phyloP scores from a whole-genome alignment of 2,888 invertebrate genomes.

The Alviniconcha strummeri region DNA sequence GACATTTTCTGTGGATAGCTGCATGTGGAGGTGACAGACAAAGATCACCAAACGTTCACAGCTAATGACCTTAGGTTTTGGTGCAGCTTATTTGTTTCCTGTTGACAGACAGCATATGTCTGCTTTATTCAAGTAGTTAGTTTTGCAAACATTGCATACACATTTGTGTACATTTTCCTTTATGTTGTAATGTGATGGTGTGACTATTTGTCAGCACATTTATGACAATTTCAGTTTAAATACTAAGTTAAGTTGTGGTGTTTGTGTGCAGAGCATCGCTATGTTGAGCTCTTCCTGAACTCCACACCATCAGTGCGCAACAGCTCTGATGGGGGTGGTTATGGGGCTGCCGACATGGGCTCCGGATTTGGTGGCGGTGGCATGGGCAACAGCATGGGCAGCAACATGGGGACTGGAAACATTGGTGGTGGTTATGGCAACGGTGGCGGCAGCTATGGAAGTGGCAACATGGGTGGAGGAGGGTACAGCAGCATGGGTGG shows the following conservation, averaged over 20 bases:
- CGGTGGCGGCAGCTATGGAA: conserved; percentile 37
- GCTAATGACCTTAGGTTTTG: too few species aligned
- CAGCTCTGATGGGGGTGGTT: conserved; percentile 45
- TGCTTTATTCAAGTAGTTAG: too few species aligned
- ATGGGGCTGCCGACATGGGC: conserved; percentile 35
- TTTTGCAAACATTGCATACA: too few species aligned
- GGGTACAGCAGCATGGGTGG: conserved; percentile 32
- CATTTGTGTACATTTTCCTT: too few species aligned
- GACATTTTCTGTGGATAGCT: too few species aligned
- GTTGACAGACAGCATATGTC: too few species aligned
- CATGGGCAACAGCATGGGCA: conserved; percentile 34
- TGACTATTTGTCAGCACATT: too few species aligned
- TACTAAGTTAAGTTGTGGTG: not conserved
- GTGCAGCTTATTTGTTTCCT: too few species aligned
- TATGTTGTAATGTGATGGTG: too few species aligned
- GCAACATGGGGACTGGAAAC: not conserved
- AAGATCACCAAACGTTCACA: too few species aligned
- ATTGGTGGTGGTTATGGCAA: conserved; percentile 40
- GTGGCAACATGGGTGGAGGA: conserved; percentile 27
- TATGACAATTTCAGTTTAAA: too few species aligned
- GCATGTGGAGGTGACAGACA: too few species aligned
- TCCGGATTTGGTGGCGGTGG: conserved; percentile 31
- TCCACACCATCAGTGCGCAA: conserved; percentile 55
- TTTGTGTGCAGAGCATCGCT: conserved; percentile 74
- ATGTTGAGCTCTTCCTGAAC: conserved; percentile 94